A percentile compares a stretch with the other conserved stretches of the same genome.
These are phyloP conservation scores for Phallusia fumigata DNA, from an alignment of 23 tunicate genomes.

Conservation along the genomic window DNA sequence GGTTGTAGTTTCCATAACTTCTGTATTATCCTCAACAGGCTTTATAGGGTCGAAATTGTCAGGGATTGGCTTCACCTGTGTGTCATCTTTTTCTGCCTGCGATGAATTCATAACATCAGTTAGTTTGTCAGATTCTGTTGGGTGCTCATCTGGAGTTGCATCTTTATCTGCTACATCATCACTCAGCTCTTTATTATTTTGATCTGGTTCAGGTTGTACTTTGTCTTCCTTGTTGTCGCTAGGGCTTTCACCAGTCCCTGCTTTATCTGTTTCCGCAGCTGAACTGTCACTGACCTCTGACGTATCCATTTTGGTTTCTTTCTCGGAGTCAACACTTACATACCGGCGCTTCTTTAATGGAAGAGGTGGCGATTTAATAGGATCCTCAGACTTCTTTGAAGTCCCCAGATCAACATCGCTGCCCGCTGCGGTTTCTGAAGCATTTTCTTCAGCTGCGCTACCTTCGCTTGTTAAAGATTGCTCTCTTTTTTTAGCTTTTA, in stretches of 20 bases:
- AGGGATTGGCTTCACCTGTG: background rate
- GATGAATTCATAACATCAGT: background rate
- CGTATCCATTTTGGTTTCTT: background rate
- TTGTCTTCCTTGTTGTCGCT: background rate
- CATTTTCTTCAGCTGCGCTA: constrained; percentile 18
- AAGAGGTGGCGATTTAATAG: constrained; percentile 63
- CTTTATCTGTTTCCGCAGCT: constrained; percentile 8
- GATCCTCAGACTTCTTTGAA: constrained; percentile 27
- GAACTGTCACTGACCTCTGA: background rate
- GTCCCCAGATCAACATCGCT: background rate
- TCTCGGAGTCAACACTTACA: constrained; percentile 23
- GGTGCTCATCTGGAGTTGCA: background rate
- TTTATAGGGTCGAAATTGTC: background rate
- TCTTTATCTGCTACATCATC: background rate
- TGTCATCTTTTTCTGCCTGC: background rate
- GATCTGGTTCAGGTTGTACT: background rate
- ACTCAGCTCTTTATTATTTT: background rate
- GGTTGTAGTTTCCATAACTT: background rate
- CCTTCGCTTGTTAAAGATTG: background rate
- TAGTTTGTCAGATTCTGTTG: background rate
- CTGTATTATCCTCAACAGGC: background rate
- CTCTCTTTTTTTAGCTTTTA: background rate
- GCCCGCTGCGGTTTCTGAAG: constrained; percentile 8
- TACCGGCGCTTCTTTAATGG: constrained; percentile 76
- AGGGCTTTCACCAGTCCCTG: background rate